Evolutionary conservation across 2,888 invertebrate genomes (phyloP).

Genomic region (Augochlorella aurata): DNA sequence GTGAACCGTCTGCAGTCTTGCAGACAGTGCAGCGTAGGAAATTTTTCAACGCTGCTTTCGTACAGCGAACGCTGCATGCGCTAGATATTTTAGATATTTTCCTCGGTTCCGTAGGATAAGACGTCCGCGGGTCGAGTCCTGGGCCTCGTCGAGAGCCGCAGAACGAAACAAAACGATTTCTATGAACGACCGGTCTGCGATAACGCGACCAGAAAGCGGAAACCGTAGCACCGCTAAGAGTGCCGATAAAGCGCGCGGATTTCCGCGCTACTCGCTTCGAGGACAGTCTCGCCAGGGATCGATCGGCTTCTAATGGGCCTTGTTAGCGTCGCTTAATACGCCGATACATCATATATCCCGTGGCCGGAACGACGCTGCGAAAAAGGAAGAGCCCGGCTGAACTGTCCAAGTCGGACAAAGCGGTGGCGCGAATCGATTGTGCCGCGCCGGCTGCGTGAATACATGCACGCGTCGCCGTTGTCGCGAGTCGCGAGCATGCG

Average conservation of each 20-base stretch:
- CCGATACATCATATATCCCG: background rate
- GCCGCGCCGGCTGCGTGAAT: background rate
- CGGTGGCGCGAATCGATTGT: slow-evolving; percentile 30
- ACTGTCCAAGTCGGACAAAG: background rate
- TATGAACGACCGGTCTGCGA: background rate
- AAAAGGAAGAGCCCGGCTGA: background rate
- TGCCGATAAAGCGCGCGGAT: background rate
- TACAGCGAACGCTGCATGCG: no score
- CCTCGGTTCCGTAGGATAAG: no score
- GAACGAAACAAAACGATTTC: background rate
- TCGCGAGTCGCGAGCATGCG: slow-evolving; percentile 35
- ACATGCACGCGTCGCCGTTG: background rate
- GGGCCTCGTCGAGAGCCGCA: background rate
- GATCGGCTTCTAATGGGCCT: slow-evolving; percentile 13
- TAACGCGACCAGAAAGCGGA: slow-evolving; percentile 20
- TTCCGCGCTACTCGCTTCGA: background rate
- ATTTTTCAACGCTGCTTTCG: no score
- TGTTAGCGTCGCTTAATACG: background rate
- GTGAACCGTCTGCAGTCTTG: no score
- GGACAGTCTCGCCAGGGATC: background rate
- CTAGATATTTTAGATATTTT: no score
- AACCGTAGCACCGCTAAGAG: background rate
- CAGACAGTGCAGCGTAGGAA: no score
- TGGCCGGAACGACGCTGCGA: no score
- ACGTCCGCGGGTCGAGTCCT: background rate